Evolutionary conservation across 2,797 vertebrate species (phyloP).

Genomic region (Selene dorsalis): DNA sequence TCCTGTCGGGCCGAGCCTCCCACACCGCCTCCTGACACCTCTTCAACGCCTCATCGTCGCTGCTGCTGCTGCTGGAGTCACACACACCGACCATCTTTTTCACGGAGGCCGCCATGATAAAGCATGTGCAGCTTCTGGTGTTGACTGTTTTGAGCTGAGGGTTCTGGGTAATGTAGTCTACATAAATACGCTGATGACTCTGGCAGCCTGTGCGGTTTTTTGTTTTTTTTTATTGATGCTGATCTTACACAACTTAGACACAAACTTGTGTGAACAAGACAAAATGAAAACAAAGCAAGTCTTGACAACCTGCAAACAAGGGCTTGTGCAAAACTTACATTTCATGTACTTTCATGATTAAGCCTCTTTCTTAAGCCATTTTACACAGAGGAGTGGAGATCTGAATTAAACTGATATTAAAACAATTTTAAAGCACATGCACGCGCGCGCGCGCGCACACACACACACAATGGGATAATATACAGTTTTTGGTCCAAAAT

Average conservation of each 20-base stretch:
- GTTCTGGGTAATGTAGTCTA: conserved; percentile 78
- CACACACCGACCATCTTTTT: conserved; percentile 23
- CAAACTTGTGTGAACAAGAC: neutral
- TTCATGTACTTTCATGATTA: neutral
- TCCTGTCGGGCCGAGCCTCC: conserved; percentile 42
- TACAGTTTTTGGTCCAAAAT: neutral
- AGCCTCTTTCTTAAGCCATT: neutral
- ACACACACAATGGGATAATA: neutral
- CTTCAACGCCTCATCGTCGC: conserved; percentile 78
- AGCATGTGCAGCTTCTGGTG: conserved; percentile 26
- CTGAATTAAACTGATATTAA: neutral
- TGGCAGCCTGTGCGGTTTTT: too few species aligned
- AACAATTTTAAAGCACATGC: neutral
- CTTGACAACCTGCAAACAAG: neutral
- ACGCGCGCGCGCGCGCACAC: too few species aligned
- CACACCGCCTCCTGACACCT: conserved; percentile 84
- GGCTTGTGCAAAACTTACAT: conserved; percentile 2
- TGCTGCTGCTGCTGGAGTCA: conserved; percentile 77
- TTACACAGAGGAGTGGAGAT: neutral
- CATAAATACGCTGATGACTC: too few species aligned
- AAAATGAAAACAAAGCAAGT: neutral
- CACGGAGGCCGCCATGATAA: conserved; percentile 70
- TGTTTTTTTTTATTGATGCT: conserved; percentile 19
- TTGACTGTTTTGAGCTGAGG: conserved; percentile 55
- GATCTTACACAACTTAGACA: neutral